phyloP scores from a whole-genome alignment of 2,797 vertebrate species.

The Lophotriccus pileatus region DNA sequence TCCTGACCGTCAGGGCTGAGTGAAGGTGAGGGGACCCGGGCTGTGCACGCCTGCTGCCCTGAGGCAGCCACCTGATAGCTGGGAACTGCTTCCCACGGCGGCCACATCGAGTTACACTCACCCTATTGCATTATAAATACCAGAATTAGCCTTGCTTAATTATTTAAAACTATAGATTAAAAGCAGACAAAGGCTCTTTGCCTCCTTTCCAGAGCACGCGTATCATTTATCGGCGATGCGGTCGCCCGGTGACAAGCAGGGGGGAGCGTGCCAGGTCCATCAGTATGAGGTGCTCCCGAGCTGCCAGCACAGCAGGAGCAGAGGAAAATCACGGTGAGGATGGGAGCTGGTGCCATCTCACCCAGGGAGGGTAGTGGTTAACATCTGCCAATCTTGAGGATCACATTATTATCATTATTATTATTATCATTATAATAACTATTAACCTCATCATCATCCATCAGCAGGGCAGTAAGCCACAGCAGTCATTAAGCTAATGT shows the following conservation, averaged over 20 bases:
- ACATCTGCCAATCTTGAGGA: background rate
- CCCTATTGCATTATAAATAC: constrained; percentile 43
- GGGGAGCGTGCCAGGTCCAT: background rate
- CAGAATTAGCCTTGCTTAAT: constrained; percentile 65
- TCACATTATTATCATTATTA: background rate
- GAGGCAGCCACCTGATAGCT: background rate
- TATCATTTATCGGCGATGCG: constrained; percentile 38
- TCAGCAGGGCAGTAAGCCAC: background rate
- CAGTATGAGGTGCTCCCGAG: background rate
- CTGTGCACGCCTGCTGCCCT: rapidly evolving
- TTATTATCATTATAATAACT: background rate
- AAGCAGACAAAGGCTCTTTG: constrained; percentile 27
- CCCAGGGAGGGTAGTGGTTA: background rate
- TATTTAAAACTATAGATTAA: constrained; percentile 64
- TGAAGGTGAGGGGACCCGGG: rapidly evolving
- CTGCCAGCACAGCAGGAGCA: background rate
- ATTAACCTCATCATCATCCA: background rate
- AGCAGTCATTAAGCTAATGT: background rate
- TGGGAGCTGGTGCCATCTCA: background rate
- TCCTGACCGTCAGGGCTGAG: background rate
- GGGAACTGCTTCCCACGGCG: background rate
- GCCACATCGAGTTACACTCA: constrained; percentile 36
- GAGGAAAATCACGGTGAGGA: background rate
- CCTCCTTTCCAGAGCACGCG: background rate
- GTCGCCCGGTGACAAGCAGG: constrained; percentile 3